These are phyloP conservation scores for Marasmarcha lunaedactyla DNA, from an alignment of 2,888 invertebrate species.

Conservation along the genomic window DNA sequence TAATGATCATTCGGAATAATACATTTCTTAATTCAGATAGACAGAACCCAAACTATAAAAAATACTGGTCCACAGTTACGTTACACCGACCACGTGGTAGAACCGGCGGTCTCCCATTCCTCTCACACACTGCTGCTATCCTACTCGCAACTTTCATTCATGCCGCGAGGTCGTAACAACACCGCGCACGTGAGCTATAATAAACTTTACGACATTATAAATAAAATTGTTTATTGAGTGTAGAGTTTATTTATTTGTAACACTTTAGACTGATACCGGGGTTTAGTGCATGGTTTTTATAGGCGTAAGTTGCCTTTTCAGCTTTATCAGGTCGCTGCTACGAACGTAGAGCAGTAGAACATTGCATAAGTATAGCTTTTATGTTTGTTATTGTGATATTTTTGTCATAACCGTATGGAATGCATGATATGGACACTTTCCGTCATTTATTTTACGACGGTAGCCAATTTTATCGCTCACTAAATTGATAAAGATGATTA, in stretches of 20 bases:
- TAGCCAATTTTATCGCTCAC: slow-evolving; percentile 28
- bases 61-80: slow-evolving; percentile 45
- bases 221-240: slow-evolving; percentile 65
- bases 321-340: slow-evolving; percentile 69
- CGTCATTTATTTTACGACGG: slow-evolving; percentile 46
- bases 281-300: slow-evolving; percentile 72
- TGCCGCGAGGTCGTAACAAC: slow-evolving; percentile 53
- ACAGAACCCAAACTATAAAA: slow-evolving; percentile 11
- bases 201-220: slow-evolving; percentile 56
- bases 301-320: slow-evolving; percentile 70
- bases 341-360: slow-evolving; percentile 64
- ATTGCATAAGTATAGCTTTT: slow-evolving; percentile 69
- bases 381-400: slow-evolving; percentile 68
- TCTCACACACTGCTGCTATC: slow-evolving; percentile 32
- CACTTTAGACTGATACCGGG: slow-evolving; percentile 51
- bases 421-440: slow-evolving; percentile 56
- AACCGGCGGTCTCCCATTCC: slow-evolving; percentile 41
- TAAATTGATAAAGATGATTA: no score
- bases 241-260: slow-evolving; percentile 60
- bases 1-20: no score
- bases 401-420: slow-evolving; percentile 62
- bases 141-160: slow-evolving; percentile 57
- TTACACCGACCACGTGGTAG: slow-evolving; percentile 60
- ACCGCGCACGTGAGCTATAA: slow-evolving; percentile 51
- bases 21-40: not conserved